Conservation (phyloP, 2,113 vertebrate species). For the Oenanthe melanoleuca region DNA sequence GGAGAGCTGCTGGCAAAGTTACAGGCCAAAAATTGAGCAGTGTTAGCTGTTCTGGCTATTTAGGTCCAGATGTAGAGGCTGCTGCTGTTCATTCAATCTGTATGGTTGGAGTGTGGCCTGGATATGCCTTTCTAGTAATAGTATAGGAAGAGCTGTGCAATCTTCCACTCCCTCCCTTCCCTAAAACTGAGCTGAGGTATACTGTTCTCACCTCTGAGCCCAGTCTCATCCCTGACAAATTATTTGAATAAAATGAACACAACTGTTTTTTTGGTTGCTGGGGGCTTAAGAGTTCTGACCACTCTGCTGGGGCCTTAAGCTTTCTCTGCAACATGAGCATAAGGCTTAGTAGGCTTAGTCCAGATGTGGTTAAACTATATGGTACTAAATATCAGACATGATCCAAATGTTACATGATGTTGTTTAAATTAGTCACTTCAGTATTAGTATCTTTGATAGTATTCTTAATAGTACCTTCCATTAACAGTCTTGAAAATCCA, state of each 20-base stretch:
- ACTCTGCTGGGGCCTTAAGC: neutral
- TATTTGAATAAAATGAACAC: neutral
- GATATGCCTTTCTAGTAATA: neutral
- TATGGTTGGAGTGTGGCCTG: neutral
- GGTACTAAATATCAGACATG: neutral
- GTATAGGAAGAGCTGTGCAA: neutral
- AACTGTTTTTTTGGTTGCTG: neutral
- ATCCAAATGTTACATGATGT: neutral
- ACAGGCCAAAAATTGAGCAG: neutral
- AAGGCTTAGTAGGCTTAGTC: neutral
- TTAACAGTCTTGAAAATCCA: neutral
- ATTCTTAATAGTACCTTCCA: neutral
- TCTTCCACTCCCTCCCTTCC: neutral
- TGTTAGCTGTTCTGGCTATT: neutral
- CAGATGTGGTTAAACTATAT: neutral
- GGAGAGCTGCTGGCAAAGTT: neutral
- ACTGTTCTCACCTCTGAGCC: neutral
- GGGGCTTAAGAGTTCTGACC: neutral
- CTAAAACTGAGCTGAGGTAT: neutral
- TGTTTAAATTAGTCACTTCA: neutral
- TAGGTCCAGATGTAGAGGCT: neutral
- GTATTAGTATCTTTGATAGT: neutral
- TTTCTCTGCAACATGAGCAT: neutral
- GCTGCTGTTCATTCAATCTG: neutral
- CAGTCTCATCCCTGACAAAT: neutral